phyloP scores from a whole-genome alignment of 2,113 vertebrate genomes.

The Lanius ludovicianus region DNA sequence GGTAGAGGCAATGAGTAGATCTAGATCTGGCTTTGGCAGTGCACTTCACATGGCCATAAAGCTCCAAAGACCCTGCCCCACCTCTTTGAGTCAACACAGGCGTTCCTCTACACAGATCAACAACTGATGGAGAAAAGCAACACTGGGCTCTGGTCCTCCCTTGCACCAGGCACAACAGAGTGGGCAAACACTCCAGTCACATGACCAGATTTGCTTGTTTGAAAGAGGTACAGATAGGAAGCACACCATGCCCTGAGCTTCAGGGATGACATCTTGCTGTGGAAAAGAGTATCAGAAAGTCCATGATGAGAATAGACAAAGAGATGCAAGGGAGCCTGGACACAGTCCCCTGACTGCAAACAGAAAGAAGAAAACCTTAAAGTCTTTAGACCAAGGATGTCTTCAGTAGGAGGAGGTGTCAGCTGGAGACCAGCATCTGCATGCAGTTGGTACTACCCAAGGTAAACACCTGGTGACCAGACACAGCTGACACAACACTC shows the following conservation, averaged over 20 bases:
- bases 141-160: not conserved
- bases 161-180: not conserved
- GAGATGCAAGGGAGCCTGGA: not conserved
- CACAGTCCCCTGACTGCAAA: not conserved
- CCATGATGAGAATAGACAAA: not conserved
- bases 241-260: not conserved
- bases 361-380: not conserved
- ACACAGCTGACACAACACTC: not conserved
- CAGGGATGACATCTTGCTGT: not conserved
- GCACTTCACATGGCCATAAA: not conserved
- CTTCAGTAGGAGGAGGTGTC: not conserved
- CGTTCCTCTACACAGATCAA: not conserved
- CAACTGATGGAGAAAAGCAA: not conserved
- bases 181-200: not conserved
- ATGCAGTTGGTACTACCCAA: not conserved
- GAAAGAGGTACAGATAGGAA: not conserved
- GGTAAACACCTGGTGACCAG: not conserved
- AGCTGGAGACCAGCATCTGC: not conserved
- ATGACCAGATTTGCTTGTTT: not conserved
- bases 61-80: not conserved
- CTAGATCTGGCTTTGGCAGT: not conserved
- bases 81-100: not conserved
- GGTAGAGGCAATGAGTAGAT: not conserved
- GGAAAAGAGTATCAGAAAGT: not conserved
- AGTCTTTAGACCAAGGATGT: not conserved